Percentiles rank a stretch among this genome's conserved stretches.
These are phyloP conservation scores for Camptogramma bilineatum DNA, from an alignment of 2,888 invertebrate species.

Conservation along the genomic window DNA sequence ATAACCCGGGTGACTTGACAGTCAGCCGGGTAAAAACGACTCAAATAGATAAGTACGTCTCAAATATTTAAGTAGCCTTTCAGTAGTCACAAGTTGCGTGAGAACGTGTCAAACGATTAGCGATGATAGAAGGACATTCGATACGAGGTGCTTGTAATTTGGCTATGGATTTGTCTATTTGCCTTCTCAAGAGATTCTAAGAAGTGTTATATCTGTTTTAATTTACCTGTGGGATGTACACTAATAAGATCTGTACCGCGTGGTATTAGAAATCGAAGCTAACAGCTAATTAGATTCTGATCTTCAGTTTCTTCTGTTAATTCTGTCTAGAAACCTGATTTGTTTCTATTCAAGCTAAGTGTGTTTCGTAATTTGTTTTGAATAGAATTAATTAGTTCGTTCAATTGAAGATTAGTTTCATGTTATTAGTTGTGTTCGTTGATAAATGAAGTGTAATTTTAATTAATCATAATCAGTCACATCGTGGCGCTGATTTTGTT, in stretches of 20 bases:
- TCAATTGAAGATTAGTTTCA: conserved; percentile 1
- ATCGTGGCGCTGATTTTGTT: not conserved
- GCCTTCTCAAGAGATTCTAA: too few species aligned
- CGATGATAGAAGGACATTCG: too few species aligned
- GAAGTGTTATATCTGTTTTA: conserved; percentile 6
- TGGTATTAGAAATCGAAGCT: conserved; percentile 39
- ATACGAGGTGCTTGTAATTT: too few species aligned
- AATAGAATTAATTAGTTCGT: not conserved
- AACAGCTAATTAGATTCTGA: conserved; percentile 44
- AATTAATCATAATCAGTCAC: not conserved
- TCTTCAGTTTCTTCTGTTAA: conserved; percentile 28
- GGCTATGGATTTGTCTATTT: too few species aligned
- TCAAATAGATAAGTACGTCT: too few species aligned
- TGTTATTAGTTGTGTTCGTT: not conserved
- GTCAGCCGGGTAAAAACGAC: too few species aligned
- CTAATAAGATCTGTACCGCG: conserved; percentile 5
- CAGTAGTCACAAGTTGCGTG: too few species aligned
- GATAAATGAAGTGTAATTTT: not conserved
- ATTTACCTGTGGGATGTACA: conserved; percentile 6
- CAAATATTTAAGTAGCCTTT: too few species aligned
- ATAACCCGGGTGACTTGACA: too few species aligned
- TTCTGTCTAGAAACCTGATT: conserved; percentile 12
- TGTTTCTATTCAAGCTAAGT: conserved; percentile 1
- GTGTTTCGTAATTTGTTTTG: not conserved
- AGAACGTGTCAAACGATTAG: too few species aligned